Evolutionary conservation across 2,888 invertebrate genomes (phyloP), one percentile per base, ranked within the genome.

Genomic region (Zootermopsis nevadensis): DNA sequence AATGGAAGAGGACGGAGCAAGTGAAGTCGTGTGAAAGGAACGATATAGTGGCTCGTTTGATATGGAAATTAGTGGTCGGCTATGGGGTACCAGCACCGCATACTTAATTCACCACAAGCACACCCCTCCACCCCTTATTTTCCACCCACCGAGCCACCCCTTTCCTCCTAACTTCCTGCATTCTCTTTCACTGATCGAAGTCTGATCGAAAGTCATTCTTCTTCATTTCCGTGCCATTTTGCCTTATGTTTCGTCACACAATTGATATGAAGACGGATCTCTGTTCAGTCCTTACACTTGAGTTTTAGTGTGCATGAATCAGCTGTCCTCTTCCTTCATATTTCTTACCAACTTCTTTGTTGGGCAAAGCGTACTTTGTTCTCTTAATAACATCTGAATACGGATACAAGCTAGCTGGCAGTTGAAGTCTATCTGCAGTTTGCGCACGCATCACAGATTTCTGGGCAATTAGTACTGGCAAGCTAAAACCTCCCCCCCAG

Each of bases 31-130:
- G 85, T 83, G 84, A 83, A 84, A 82, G 84, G 81, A 80, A 85
- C 77, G 80, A 82, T 81, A 81, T 81, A 77, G 82, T 77, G 83
- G 76, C 69, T 85, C 85, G 83, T 84, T 85, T 84, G 85, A 85
- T 85, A 85, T 85, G 84, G 85, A 84, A 84, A 85, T 85, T 84
- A 84, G 84, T 84, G 85, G 83, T 85, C 84, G 76, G 77, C 83
- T 79, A 72, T 72, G 77, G 77, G 81, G 72, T 76, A 81, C 83
- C 80, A 69, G 80, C 38, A 53, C 83, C 72, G 84, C 85, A 85
- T 84, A 85, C 85, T 84, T 83, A 84, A 85, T 85, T 82, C 83
- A 53, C 83, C 82, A 83, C 80, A 74, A 80, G 67, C 80, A 74
- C 35, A 77, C 82, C 33, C 74, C 60, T n/a, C 60, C 42, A 12